phyloP scores from a whole-genome alignment of 1,140 invertebrate species.

The Neodiprion fabricii region DNA sequence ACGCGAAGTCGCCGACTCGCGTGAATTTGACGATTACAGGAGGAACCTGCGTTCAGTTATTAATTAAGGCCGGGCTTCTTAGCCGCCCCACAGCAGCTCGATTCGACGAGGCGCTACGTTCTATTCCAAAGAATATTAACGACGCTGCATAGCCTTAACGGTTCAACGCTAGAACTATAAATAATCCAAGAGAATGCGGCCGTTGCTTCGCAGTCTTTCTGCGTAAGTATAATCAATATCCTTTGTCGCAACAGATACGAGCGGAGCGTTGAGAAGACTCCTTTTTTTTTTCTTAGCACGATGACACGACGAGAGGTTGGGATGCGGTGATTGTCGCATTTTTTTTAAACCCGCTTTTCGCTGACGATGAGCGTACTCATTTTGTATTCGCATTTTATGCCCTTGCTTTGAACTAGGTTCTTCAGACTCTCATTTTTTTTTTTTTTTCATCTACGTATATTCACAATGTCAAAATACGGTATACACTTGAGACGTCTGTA shows the following conservation, averaged over 20 bases:
- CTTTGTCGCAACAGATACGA: neutral
- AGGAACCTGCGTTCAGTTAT: neutral
- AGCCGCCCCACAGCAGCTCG: neutral
- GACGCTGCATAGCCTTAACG: neutral
- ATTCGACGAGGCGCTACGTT: too few species aligned
- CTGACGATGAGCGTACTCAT: neutral
- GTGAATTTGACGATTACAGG: too few species aligned
- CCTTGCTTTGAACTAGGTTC: neutral
- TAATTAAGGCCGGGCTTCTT: neutral
- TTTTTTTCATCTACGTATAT: too few species aligned
- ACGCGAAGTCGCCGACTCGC: too few species aligned
- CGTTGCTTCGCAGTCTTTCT: neutral
- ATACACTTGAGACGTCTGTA: too few species aligned
- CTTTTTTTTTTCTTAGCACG: too few species aligned
- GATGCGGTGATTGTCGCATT: too few species aligned
- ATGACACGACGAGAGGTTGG: too few species aligned
- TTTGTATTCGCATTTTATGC: neutral
- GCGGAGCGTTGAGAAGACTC: neutral
- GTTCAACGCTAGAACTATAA: neutral
- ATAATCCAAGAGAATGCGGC: neutral
- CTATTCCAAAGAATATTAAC: too few species aligned
- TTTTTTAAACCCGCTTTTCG: neutral
- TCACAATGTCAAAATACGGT: too few species aligned
- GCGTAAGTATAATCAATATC: neutral
- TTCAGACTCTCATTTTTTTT: too few species aligned